Base-by-base conservation (phyloP, 2,113 vertebrate genomes). In the Phoxinus phoxinus region DNA sequence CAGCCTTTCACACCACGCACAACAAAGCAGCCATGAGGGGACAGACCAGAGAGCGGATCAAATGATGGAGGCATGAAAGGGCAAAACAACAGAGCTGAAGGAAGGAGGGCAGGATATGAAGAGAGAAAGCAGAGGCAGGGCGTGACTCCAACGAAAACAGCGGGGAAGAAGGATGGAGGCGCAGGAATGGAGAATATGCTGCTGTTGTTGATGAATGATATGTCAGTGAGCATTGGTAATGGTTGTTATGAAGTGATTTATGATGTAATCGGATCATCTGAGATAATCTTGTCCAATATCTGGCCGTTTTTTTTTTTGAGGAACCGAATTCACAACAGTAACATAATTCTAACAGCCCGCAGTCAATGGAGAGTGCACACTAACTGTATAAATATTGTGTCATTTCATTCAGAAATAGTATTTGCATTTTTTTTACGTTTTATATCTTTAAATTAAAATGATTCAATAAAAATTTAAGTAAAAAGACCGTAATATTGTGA, bases 81-180 rank as follows among this genome's bases (percentile, higher is more conserved):
- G 65, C 44, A n/a, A 77, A 37, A 84, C 75, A 84, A n/a, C 82
- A 86, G 90, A 85, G 61, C 41, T 72, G 73, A 87, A 85, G 12
- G 41, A 76, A 76, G 48, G 15, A 53, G 81, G 48, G 81, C 44
- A 71, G 48, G 71, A 83, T 56, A 72, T 72, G 44, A 51, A 32
- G 11, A 69, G 44, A 51, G 44, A 69, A 67, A 44, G 15, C 78
- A 81, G 41, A 4, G 17, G 35, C 12, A 81, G 25, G n/a, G 76
- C 3, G 61, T n/a, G 56, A 27, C 41, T 79, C 65, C 63, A 44
- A 17, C 19, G 51, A 8, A 15, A n/a, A 48, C 53, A 61, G 41
- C 30, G 35, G 9, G 4, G 75, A 71, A 58, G 75, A 30, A 23
- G 23, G 15, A 88, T 67, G 37, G 19, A 44, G 23, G 30, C 23